Percentiles rank a stretch among this genome's conserved stretches.
Conservation (phyloP, 2,113 vertebrate species). For the Albula goreensis region DNA sequence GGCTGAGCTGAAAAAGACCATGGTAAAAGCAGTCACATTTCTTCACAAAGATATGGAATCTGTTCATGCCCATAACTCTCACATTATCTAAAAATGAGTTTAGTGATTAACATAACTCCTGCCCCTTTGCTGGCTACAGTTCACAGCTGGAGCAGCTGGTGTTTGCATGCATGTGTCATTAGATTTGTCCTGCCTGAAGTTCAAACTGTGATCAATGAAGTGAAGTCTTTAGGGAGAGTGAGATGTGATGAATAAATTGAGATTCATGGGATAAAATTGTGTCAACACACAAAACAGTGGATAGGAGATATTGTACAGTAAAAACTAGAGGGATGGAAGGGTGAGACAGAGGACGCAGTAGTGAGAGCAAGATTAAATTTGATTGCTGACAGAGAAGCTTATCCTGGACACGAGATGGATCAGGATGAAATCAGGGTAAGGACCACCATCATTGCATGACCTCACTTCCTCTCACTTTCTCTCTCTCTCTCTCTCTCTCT, state of each 20-base stretch:
- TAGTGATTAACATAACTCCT: too few species aligned
- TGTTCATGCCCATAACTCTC: too few species aligned
- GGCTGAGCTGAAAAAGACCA: too few species aligned
- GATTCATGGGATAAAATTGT: background rate
- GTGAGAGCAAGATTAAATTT: constrained; percentile 57
- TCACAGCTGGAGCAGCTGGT: too few species aligned
- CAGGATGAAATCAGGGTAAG: constrained; percentile 54
- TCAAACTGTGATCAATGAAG: too few species aligned
- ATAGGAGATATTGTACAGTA: background rate
- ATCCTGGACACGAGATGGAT: constrained; percentile 55
- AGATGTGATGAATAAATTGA: background rate
- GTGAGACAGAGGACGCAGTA: constrained; percentile 34
- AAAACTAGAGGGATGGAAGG: constrained; percentile 27
- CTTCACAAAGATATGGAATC: too few species aligned
- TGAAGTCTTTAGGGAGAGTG: background rate
- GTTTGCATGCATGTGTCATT: too few species aligned
- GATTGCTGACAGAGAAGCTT: constrained; percentile 62
- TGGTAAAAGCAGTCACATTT: too few species aligned
- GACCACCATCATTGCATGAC: constrained; percentile 52
- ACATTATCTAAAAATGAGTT: too few species aligned
- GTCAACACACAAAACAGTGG: background rate
- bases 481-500: constrained; percentile 10
- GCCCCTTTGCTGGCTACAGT: too few species aligned
- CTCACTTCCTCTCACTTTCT: background rate
- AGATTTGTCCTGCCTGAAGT: too few species aligned